These are phyloP conservation scores for Chrysolina americana DNA, from an alignment of 2,888 invertebrate species.

Conservation along the genomic window DNA sequence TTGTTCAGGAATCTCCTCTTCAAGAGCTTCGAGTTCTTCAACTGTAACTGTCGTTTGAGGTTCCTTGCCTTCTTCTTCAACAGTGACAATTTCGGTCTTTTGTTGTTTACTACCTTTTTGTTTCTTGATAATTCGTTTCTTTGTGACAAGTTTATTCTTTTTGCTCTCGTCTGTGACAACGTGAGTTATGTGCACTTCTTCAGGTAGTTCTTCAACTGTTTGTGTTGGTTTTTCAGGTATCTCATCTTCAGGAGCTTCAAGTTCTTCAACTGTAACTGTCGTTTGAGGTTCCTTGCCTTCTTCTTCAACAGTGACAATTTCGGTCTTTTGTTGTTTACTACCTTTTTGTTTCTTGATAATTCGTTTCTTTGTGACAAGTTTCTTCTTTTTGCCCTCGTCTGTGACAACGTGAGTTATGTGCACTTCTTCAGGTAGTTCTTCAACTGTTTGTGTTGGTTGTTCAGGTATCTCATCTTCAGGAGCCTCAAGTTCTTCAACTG, in stretches of 20 bases:
- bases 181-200: constrained; percentile 58
- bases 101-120: constrained; percentile 56
- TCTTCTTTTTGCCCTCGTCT: constrained; percentile 42
- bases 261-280: constrained; percentile 52
- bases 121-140: constrained; percentile 57
- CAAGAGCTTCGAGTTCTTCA: constrained; percentile 57
- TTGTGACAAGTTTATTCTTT: constrained; percentile 43
- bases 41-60: constrained; percentile 51
- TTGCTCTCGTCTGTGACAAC: constrained; percentile 63
- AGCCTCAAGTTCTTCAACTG: no score
- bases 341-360: constrained; percentile 45
- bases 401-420: constrained; percentile 57
- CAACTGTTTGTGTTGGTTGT: constrained; percentile 51
- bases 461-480: constrained; percentile 50
- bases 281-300: constrained; percentile 54
- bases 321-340: constrained; percentile 59
- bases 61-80: constrained; percentile 61
- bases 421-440: constrained; percentile 57
- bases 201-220: constrained; percentile 53
- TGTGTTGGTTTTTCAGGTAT: constrained; percentile 29
- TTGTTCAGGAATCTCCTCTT: constrained; percentile 62
- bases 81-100: constrained; percentile 60
- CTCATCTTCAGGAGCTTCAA: constrained; percentile 51
- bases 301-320: constrained; percentile 62
- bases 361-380: background rate